Conservation (phyloP, 2,797 vertebrate species). For the Brotula barbata region DNA sequence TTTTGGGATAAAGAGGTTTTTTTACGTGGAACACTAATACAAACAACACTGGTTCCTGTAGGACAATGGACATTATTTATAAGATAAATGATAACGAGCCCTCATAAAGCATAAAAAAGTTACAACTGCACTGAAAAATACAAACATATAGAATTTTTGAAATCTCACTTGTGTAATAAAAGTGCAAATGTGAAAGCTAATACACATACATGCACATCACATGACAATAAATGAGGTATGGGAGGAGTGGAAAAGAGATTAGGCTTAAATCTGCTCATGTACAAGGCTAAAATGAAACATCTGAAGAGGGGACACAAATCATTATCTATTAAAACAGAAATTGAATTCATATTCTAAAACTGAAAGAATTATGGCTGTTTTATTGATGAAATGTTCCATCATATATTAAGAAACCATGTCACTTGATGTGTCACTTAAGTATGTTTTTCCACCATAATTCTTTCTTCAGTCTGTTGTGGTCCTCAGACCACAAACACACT, state of each 20-base stretch:
- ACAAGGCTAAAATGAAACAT: slow-evolving; percentile 68
- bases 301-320: slow-evolving; percentile 28
- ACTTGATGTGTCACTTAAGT: too few relatives aligned
- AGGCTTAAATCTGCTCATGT: slow-evolving; percentile 69
- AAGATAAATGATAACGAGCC: slow-evolving; percentile 59
- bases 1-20: slow-evolving; percentile 42
- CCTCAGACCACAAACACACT: slow-evolving; percentile 2
- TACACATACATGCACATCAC: slow-evolving; percentile 65
- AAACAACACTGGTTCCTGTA: slow-evolving; percentile 66
- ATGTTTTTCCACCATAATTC: background rate
- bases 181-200: slow-evolving; percentile 74
- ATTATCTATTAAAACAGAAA: background rate
- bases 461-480: slow-evolving; percentile 12
- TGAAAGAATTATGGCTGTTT: background rate
- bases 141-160: slow-evolving; percentile 43
- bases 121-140: slow-evolving; percentile 70
- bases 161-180: slow-evolving; percentile 70
- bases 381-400: background rate
- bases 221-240: slow-evolving; percentile 72
- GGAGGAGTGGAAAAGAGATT: slow-evolving; percentile 66
- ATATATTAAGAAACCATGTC: background rate
- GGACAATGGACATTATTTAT: slow-evolving; percentile 42
- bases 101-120: slow-evolving; percentile 59
- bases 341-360: background rate
- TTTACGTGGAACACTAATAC: slow-evolving; percentile 67